phyloP scores from a whole-genome alignment of 2,888 invertebrate species.

The Temnothorax ravouxi region DNA sequence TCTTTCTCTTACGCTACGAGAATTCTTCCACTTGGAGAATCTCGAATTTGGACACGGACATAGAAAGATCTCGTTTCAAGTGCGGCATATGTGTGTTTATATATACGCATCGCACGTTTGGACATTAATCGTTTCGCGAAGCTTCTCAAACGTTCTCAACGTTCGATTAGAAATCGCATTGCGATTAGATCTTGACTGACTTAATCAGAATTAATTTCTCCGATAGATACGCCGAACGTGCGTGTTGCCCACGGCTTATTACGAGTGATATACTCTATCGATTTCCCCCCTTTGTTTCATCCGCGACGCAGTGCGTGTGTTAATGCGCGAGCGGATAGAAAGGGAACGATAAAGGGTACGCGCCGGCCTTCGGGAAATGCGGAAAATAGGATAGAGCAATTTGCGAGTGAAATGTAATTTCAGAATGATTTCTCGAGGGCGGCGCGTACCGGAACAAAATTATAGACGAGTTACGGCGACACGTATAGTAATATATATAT shows the following conservation, averaged over 20 bases:
- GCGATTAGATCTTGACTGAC: background rate
- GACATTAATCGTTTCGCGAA: background rate
- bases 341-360: slow-evolving; percentile 33
- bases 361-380: slow-evolving; percentile 37
- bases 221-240: background rate
- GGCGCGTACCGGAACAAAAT: slow-evolving; percentile 23
- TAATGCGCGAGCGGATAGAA: slow-evolving; percentile 33
- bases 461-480: slow-evolving; percentile 35
- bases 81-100: background rate
- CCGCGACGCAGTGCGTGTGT: background rate
- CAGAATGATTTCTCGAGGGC: slow-evolving; percentile 51
- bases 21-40: slow-evolving; percentile 61
- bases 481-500: background rate
- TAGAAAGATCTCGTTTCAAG: slow-evolving; percentile 7
- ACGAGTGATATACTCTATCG: slow-evolving; percentile 18
- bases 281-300: background rate
- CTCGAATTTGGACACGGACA: slow-evolving; percentile 57
- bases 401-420: slow-evolving; percentile 54
- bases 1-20: background rate
- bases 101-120: background rate
- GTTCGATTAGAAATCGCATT: slow-evolving; percentile 9
- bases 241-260: background rate
- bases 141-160: background rate
- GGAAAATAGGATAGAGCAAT: slow-evolving; percentile 43
- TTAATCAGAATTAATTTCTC: slow-evolving; percentile 11